These are phyloP conservation scores for Acleris literana DNA, from an alignment of 2,888 invertebrate genomes.

Conservation along the genomic window DNA sequence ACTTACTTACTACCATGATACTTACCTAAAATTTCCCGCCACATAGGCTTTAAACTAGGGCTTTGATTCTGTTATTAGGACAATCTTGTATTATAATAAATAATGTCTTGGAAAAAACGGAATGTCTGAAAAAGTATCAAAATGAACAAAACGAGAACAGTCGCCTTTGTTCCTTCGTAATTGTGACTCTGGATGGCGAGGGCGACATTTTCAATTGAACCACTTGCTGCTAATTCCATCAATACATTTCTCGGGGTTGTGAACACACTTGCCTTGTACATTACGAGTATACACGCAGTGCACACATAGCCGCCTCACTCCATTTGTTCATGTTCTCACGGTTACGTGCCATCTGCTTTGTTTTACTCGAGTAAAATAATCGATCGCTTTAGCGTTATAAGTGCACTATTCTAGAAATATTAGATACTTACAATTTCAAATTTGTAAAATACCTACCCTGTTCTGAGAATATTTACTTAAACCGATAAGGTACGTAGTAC, in stretches of 20 bases:
- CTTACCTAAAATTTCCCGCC: too few species aligned
- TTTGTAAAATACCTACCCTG: too few species aligned
- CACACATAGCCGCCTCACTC: conserved; percentile 8
- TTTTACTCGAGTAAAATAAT: conserved; percentile 5
- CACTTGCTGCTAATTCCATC: conserved; percentile 21
- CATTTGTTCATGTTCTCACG: conserved; percentile 30
- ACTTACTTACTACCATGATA: too few species aligned
- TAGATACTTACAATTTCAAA: neutral
- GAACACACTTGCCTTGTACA: too few species aligned
- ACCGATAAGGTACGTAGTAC: too few species aligned
- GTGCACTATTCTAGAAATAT: neutral
- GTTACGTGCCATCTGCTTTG: conserved; percentile 23
- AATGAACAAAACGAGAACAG: neutral
- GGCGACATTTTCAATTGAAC: conserved; percentile 26
- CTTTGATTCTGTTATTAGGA: too few species aligned
- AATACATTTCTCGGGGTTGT: neutral
- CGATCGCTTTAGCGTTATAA: neutral
- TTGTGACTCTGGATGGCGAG: neutral
- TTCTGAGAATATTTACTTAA: too few species aligned
- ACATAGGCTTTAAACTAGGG: too few species aligned
- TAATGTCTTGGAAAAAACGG: too few species aligned
- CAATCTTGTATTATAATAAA: too few species aligned
- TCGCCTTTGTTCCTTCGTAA: conserved; percentile 1
- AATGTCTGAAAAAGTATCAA: too few species aligned
- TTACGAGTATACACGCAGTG: conserved; percentile 8